Evolutionary conservation across 1,140 invertebrate species (phyloP).

Genomic region (Paracyclopina nana): DNA sequence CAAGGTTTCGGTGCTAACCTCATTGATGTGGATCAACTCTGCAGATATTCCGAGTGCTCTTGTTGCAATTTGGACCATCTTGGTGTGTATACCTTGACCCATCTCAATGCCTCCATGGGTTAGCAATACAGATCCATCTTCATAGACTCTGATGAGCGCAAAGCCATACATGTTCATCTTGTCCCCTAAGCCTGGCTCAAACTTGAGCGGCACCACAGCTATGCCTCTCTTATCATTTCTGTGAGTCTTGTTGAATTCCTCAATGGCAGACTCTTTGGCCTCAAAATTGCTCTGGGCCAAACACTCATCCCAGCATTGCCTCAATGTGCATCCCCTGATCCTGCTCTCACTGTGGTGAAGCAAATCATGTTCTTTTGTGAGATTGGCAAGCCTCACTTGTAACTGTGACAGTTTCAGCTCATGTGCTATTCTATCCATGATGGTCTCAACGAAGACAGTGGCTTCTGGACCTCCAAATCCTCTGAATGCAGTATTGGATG

Average conservation of each 20-base stretch:
- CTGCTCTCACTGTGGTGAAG: slow-evolving; percentile 54
- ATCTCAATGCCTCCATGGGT: slow-evolving; percentile 86
- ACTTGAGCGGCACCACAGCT: slow-evolving; percentile 65
- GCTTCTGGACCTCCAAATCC: slow-evolving; percentile 79
- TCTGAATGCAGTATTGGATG: slow-evolving; percentile 72
- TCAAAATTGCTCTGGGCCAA: slow-evolving; percentile 40
- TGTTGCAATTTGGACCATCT: slow-evolving; percentile 57
- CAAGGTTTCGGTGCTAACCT: slow-evolving; percentile 78
- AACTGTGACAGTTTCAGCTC: slow-evolving; percentile 23
- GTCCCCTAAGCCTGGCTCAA: slow-evolving; percentile 62
- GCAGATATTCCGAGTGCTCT: slow-evolving; percentile 46
- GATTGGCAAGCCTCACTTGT: slow-evolving; percentile 45
- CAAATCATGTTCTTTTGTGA: slow-evolving; percentile 53
- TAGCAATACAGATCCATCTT: slow-evolving; percentile 72
- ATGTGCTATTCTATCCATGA: slow-evolving; percentile 51
- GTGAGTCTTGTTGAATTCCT: slow-evolving; percentile 39
- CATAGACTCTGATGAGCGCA: slow-evolving; percentile 64
- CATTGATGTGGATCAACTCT: slow-evolving; percentile 60
- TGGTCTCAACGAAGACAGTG: slow-evolving; percentile 59
- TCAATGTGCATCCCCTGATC: slow-evolving; percentile 49
- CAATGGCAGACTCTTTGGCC: slow-evolving; percentile 36
- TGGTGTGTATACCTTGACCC: slow-evolving; percentile 86
- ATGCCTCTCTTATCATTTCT: slow-evolving; percentile 52
- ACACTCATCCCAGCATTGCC: slow-evolving; percentile 64
- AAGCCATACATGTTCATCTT: slow-evolving; percentile 67